A percentile compares a stretch with the other conserved stretches of the same genome.
Conservation (phyloP, 2,888 invertebrate species). For the Orthosia gracilis region DNA sequence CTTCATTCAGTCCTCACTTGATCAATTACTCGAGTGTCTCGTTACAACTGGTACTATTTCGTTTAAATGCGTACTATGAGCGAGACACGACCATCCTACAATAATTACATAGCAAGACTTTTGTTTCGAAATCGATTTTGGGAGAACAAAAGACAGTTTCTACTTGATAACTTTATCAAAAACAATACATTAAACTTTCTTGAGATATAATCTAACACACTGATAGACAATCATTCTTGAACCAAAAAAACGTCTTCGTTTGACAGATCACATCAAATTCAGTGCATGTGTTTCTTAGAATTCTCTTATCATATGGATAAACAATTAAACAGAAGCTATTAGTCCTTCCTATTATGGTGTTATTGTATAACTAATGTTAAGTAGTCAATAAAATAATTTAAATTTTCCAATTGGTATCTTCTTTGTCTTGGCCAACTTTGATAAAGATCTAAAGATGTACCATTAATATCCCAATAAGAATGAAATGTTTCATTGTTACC, state of each 20-base stretch:
- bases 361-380: conserved; percentile 21
- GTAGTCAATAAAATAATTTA: conserved; percentile 3
- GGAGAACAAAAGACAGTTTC: conserved; percentile 20
- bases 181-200: conserved; percentile 49
- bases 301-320: conserved; percentile 2
- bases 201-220: conserved; percentile 23
- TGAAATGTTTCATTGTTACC: background rate
- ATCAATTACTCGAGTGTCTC: conserved; percentile 73
- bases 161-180: conserved; percentile 36
- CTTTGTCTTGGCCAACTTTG: background rate
- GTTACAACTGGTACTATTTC: conserved; percentile 64
- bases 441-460: background rate
- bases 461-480: background rate
- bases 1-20: conserved; percentile 76
- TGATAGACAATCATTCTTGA: background rate
- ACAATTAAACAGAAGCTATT: conserved; percentile 1
- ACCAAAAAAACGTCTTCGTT: background rate
- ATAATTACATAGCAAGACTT: conserved; percentile 23
- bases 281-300: background rate
- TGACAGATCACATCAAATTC: conserved; percentile 2
- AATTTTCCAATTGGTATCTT: conserved; percentile 36
- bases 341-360: background rate
- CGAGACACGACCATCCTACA: conserved; percentile 6
- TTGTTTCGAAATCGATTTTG: conserved; percentile 28
- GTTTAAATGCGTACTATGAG: conserved; percentile 58